phyloP scores from a whole-genome alignment of 1,140 invertebrate genomes.

The Holcopasites calliopsidis region DNA sequence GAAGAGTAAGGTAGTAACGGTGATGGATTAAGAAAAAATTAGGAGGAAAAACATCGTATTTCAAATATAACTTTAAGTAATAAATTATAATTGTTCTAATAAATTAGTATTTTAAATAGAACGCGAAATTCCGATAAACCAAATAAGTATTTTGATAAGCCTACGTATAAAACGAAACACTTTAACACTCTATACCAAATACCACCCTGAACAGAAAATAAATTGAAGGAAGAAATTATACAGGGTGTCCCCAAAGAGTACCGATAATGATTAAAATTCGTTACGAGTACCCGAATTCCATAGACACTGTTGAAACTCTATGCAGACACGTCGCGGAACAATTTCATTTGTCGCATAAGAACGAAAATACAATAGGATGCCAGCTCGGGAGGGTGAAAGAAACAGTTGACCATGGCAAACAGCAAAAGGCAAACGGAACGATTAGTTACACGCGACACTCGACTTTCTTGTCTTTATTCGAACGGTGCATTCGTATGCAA shows the following conservation, averaged over 20 bases:
- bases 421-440: constrained; percentile 49
- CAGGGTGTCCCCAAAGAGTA: not conserved
- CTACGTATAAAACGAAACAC: too few species aligned
- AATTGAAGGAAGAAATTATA: not conserved
- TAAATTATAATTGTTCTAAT: too few species aligned
- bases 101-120: too few species aligned
- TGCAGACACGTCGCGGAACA: not conserved
- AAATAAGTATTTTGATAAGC: too few species aligned
- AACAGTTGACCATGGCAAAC: constrained; percentile 18
- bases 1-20: too few species aligned
- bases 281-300: not conserved
- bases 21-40: too few species aligned
- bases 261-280: not conserved
- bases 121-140: too few species aligned
- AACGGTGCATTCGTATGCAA: constrained; percentile 71
- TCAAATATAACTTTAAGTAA: too few species aligned
- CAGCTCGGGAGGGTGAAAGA: not conserved
- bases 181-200: too few species aligned
- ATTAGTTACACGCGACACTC: constrained; percentile 73
- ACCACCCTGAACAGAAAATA: accelerated
- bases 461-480: constrained; percentile 62
- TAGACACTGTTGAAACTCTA: too few species aligned
- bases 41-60: too few species aligned
- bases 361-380: constrained; percentile 7
- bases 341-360: constrained; percentile 4